A percentile compares a stretch with the other conserved stretches of the same genome.
Conservation (phyloP, 2,888 invertebrate genomes). For the Pristionchus mayeri region DNA sequence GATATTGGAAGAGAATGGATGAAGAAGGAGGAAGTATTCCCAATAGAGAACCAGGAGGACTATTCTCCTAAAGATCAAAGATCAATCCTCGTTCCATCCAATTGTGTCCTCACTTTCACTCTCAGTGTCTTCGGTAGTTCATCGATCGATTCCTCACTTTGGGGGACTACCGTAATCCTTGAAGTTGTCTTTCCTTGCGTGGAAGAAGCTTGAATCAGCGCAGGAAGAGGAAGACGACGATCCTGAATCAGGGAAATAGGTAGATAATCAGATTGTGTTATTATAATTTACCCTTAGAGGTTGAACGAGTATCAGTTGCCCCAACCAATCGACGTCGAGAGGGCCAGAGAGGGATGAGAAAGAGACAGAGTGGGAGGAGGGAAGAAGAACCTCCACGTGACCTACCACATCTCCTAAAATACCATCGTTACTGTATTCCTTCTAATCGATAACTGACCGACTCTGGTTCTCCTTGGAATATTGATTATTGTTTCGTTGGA, state of each 20-base stretch:
- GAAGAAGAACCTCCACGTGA: not conserved
- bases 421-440: not conserved
- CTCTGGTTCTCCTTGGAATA: not conserved
- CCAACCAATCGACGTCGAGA: slow-evolving; percentile 42
- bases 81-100: not conserved
- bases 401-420: slow-evolving; percentile 43
- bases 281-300: not conserved
- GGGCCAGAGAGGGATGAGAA: slow-evolving; percentile 45
- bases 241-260: slow-evolving; percentile 1
- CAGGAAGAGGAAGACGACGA: slow-evolving; percentile 34
- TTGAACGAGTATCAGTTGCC: slow-evolving; percentile 46
- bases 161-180: slow-evolving; percentile 39
- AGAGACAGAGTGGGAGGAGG: slow-evolving; percentile 1
- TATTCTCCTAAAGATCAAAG: slow-evolving; percentile 34
- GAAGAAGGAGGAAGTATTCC: slow-evolving; percentile 27
- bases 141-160: slow-evolving; percentile 27
- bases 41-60: not conserved
- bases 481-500: slow-evolving; percentile 28
- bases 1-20: slow-evolving; percentile 35
- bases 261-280: not conserved
- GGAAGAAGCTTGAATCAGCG: slow-evolving; percentile 36
- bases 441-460: slow-evolving; percentile 10
- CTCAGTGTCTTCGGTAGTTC: not conserved
- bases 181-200: slow-evolving; percentile 4
- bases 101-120: not conserved